Conservation (phyloP, 2,113 vertebrate species). For the Trichomycterus rosablanca region DNA sequence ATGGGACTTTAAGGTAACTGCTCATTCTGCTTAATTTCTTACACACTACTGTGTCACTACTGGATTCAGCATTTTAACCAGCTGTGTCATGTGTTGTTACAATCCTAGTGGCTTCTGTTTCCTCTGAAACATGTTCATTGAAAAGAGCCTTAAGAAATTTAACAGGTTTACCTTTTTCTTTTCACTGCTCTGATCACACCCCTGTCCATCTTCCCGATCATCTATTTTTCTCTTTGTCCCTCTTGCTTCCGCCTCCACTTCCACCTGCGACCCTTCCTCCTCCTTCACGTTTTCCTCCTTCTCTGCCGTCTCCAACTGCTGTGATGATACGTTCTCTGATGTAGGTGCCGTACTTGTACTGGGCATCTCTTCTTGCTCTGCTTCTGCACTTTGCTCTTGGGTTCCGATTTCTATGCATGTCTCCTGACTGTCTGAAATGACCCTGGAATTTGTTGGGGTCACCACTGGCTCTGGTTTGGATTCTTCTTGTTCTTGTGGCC, state of each 20-base stretch:
- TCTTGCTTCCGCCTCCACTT: constrained; percentile 41
- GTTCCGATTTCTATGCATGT: neutral
- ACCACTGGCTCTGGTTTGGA: constrained; percentile 1
- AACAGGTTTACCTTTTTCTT: constrained; percentile 63
- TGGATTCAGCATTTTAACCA: too few relatives aligned
- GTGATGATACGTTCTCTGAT: constrained; percentile 16
- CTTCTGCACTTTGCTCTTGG: neutral
- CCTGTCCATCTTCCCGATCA: constrained; percentile 42
- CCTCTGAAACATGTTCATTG: too few relatives aligned
- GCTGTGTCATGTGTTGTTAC: too few relatives aligned
- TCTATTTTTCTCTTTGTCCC: constrained; percentile 67
- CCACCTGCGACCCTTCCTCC: neutral
- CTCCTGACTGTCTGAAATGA: constrained; percentile 40
- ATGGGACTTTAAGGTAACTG: too few relatives aligned
- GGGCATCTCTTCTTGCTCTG: constrained; percentile 15
- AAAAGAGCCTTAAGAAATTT: neutral
- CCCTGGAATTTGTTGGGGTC: constrained; percentile 13
- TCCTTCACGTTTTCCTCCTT: constrained; percentile 12
- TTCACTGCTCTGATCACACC: constrained; percentile 48
- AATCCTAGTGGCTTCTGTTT: too few relatives aligned
- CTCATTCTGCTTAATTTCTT: too few relatives aligned
- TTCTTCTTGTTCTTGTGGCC: constrained; percentile 31
- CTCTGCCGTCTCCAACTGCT: neutral
- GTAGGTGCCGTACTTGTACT: constrained; percentile 15
- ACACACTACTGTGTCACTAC: too few relatives aligned